These are phyloP conservation scores for Eidolon dupreanum DNA, from an alignment of 2,797 vertebrate genomes.

Conservation along the genomic window DNA sequence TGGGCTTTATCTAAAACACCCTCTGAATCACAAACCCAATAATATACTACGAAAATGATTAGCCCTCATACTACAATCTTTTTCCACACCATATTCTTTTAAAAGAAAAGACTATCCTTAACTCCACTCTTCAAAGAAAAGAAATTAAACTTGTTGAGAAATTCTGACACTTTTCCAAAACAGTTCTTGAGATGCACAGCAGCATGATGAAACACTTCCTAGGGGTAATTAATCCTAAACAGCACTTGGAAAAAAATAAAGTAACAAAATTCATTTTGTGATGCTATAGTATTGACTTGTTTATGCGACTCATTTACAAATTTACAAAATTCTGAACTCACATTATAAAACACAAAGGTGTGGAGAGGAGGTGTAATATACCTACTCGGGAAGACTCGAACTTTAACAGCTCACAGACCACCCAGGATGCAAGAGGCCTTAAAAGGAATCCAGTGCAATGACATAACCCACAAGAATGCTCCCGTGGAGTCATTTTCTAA, in stretches of 20 bases:
- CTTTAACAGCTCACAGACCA: constrained; percentile 9
- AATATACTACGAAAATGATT: constrained; percentile 14
- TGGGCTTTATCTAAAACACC: constrained; percentile 71
- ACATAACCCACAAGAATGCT: neutral
- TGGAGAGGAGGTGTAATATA: neutral
- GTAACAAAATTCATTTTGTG: constrained; percentile 33
- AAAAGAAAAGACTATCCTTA: neutral
- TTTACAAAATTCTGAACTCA: constrained; percentile 49
- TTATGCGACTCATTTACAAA: neutral
- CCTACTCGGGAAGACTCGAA: neutral
- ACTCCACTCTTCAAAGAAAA: neutral
- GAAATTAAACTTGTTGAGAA: neutral
- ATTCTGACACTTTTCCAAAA: neutral
- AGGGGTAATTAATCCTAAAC: neutral
- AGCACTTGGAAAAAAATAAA: neutral
- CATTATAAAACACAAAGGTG: neutral
- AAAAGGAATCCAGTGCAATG: neutral
- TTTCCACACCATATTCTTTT: neutral
- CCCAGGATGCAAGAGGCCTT: neutral
- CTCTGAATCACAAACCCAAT: constrained; percentile 57
- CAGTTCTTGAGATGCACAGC: neutral
- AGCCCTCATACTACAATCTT: constrained; percentile 42
- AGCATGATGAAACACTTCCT: neutral
- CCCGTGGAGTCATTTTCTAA: neutral
- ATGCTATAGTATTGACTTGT: neutral